Evolutionary conservation across 2,113 vertebrate genomes (phyloP), one percentile per base, ranked within the genome.

Genomic region (Chrysemys picta): DNA sequence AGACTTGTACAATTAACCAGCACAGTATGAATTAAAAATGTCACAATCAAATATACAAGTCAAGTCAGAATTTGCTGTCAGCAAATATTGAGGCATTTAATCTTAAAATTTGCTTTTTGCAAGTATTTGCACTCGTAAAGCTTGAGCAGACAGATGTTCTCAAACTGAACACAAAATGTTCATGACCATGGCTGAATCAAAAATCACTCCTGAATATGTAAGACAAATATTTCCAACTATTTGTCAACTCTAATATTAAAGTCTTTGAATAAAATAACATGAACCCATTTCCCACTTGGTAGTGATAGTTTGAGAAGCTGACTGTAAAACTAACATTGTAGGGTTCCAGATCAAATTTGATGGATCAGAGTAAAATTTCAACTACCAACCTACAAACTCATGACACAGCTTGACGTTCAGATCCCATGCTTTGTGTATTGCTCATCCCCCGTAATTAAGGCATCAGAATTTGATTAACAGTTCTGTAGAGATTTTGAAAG

Each of bases 111-210:
- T 2, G 7, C 1, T 0, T 82, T 56, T 88, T 38, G 72, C 27
- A 45, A 80, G 11, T 82, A 52, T 84, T 94, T 87, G 24, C 17
- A 45, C 7, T 47, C 69, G 4, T 17, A 59, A 1, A 80, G 8
- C 10, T 92, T 88, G 11, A 78, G 1, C 52, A 53, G 14, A 8
- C 2, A 0, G 0, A 2, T 65, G 42, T 13, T 85, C 50, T 82
- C 62, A 81, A 90, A 22, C 8, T 65, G 27, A 84, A 69, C 5
- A 75, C 12, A 12, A 5, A 53, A 78, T 35, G 49, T 87, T 47
- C 12, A 75, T 0, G 0, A 5, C 7, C 3, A 3, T 14, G 42
- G 16, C 12, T 29, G 2, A 54, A 45, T 54, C 0, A 31, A 45
- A 83, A 31, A 3, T 49, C 13, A 52, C 3, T n/a, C 27, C 72